Evolutionary conservation across 2,797 vertebrate genomes (phyloP), one percentile per base, ranked within the genome.

Genomic region (Phoeniculus purpureus): DNA sequence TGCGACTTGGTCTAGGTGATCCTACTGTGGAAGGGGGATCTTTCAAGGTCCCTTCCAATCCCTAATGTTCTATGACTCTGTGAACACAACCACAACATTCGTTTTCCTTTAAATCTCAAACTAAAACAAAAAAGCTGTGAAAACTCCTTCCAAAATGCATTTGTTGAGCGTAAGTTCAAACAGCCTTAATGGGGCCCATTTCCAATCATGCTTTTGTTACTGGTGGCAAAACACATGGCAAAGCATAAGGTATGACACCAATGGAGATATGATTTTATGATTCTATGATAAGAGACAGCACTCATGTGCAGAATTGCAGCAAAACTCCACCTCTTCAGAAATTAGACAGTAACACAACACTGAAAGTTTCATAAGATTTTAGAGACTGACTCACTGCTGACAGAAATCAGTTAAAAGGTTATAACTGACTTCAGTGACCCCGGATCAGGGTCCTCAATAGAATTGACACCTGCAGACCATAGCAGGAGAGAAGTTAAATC

Each of bases 181-280:
- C 40, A 90, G 81, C 76, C 52, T 78, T 23, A 72, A 70, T 8
- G 81, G 70, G 71, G 29, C 76, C 88, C 48, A 37, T 83, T 94
- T 70, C 74, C 76, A 80, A 70, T 40, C 29, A 26, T 11, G 62
- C 70, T 83, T 93, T 92, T 78, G 84, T 91, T 75, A 21, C 37
- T 55, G 75, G 70, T 10, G 79, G 52, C 88, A 87, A 89, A 94
- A 88, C 54, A 89, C 88, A 86, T 17, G 72, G 90, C 78, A 61
- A 82, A 74, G 48, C 31, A 52, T 68, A 54, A 92, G 80, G 78
- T 52, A 34, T 55, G 72, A 90, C 90, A 90, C 72, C 85, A 72
- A 23, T 14, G 65, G 52, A 85, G 76, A 90, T 68, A 55, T n/a
- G n/a, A n/a, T n/a, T n/a, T n/a, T n/a, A n/a, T n/a, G n/a, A n/a